Conservation (phyloP, 2,113 vertebrate species). For the Pelodiscus sinensis region DNA sequence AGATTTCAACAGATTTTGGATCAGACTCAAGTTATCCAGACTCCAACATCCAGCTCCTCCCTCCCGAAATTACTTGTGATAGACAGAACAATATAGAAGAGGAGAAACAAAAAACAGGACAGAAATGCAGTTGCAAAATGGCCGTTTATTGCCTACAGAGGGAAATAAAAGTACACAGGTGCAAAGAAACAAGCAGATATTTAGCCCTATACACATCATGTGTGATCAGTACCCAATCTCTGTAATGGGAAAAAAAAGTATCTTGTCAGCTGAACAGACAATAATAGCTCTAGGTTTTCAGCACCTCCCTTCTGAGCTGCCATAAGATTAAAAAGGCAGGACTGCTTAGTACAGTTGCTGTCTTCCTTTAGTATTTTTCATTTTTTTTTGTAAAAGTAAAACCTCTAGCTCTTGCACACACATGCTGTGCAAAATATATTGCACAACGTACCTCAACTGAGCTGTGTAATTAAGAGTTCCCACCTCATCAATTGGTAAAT, state of each 20-base stretch:
- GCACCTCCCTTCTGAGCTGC: conserved; percentile 68
- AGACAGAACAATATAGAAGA: background rate
- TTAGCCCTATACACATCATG: conserved; percentile 63
- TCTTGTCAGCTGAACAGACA: conserved; percentile 65
- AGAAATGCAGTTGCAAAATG: conserved; percentile 61
- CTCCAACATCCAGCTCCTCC: background rate
- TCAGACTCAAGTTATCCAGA: too few species aligned
- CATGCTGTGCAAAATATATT: conserved; percentile 66
- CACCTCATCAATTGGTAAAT: conserved; percentile 49
- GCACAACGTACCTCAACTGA: conserved; percentile 68
- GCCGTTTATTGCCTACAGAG: conserved; percentile 75
- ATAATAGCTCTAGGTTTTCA: conserved; percentile 53
- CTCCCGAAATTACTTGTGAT: background rate
- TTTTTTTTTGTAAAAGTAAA: conserved; percentile 25
- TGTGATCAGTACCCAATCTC: conserved; percentile 64
- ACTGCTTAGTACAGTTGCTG: conserved; percentile 50
- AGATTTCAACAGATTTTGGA: background rate
- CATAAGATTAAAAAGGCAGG: conserved; percentile 58
- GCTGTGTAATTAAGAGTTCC: conserved; percentile 62
- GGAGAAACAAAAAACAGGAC: conserved; percentile 21
- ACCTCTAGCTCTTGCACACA: conserved; percentile 40
- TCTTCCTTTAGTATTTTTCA: conserved; percentile 53
- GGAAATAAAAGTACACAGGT: conserved; percentile 42
- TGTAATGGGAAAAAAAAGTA: background rate
- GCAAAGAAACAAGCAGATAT: conserved; percentile 65